Evolutionary conservation across 2,888 invertebrate genomes (phyloP), one percentile per base, ranked within the genome.

Genomic region (Drosophila lacicola): DNA sequence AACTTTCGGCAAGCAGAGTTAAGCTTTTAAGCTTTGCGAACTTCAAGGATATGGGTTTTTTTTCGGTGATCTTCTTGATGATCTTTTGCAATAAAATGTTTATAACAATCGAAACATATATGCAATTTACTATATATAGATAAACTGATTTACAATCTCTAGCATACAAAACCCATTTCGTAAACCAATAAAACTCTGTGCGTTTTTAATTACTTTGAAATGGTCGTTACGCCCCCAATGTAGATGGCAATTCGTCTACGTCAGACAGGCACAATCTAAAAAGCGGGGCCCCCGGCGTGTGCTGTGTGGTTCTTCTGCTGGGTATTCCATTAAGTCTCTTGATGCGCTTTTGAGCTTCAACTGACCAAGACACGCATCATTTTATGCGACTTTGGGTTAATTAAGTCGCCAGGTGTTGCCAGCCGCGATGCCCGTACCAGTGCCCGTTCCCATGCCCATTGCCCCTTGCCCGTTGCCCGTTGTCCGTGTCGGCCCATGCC

Each of bases 191-290:
- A 73, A 76, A 56, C 49, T 8, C 29, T 67, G 64, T 64, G 58
- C 50, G 37, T 55, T 76, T 88, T 87, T 87, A 83, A 89, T 89
- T 81, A 70, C 78, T 46, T 65, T 29, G 41, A 51, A 82, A 64
- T 67, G 68, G 60, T 42, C 55, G 81, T 55, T 54, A 80, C 89
- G 89, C 89, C 82, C 67, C 62, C 62, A 55, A 44, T 55, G 50
- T 39, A 19, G 57, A 19, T 49, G 74, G 88, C 78, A 84, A 83
- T 83, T 89, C 89, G 78, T 89, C 83, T 87, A 70, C 83, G 89
- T 83, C 83, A 78, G 78, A 8, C 51, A 37, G 73, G 53, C 62
- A 39, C 19, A 51, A 44, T 37, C 61, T 58, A 51, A 63, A 71
- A 63, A 29, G 29, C 29, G 29, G 54, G 64, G 65, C 70, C 70